These are phyloP conservation scores for Oreocharis arfaki DNA, from an alignment of 2,113 vertebrate genomes.

Conservation along the genomic window DNA sequence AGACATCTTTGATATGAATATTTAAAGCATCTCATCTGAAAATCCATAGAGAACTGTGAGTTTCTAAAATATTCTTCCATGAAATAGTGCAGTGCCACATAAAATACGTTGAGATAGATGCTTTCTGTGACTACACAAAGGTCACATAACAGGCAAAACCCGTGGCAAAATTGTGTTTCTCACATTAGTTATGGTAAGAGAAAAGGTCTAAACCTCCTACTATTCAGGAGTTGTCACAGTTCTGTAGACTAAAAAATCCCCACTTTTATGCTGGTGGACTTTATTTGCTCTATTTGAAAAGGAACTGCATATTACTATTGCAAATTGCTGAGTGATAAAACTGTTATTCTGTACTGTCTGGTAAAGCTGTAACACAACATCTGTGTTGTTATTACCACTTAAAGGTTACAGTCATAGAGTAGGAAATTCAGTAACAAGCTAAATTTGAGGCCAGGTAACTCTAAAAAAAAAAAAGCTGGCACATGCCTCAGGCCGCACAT, in stretches of 20 bases:
- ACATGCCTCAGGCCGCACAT: accelerated
- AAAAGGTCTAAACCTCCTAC: neutral
- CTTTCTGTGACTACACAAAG: accelerated
- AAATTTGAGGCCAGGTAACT: neutral
- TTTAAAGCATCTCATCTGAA: neutral
- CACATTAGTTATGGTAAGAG: neutral
- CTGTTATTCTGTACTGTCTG: neutral
- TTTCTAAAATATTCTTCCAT: neutral
- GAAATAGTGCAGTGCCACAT: neutral
- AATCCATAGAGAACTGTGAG: neutral
- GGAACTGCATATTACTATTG: neutral
- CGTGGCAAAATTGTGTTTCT: neutral
- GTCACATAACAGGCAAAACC: neutral
- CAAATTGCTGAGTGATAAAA: neutral
- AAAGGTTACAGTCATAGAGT: neutral
- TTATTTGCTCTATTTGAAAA: neutral
- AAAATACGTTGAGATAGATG: neutral
- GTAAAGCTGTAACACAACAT: neutral
- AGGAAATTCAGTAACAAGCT: neutral
- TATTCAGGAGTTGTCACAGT: neutral
- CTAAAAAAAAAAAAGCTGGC: neutral
- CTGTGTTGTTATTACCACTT: neutral
- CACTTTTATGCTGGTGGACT: neutral
- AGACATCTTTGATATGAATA: neutral
- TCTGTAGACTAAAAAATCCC: neutral